phyloP scores from a whole-genome alignment of 92 coral and sea anemone species.

The Muricea muricata region DNA sequence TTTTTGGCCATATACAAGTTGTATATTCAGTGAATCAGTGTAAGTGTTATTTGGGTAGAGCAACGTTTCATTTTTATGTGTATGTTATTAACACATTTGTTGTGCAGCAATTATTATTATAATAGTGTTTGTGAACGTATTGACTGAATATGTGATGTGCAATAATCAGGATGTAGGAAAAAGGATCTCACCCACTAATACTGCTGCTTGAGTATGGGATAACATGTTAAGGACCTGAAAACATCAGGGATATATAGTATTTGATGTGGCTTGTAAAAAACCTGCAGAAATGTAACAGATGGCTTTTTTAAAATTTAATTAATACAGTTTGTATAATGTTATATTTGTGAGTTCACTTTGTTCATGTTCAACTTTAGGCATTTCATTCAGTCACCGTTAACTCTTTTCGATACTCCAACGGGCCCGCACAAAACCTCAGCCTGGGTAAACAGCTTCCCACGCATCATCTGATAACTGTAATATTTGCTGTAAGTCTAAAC shows the following conservation, averaged over 20 bases:
- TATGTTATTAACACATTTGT: neutral
- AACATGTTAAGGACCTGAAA: too few species aligned
- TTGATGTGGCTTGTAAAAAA: neutral
- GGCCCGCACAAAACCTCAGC: too few species aligned
- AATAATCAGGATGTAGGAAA: neutral
- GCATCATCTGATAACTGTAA: too few species aligned
- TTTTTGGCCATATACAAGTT: neutral
- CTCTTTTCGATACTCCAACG: too few species aligned
- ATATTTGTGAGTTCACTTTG: neutral
- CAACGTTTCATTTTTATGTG: neutral
- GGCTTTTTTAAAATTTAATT: neutral
- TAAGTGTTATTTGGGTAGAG: neutral
- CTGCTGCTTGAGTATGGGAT: too few species aligned
- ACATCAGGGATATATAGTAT: neutral
- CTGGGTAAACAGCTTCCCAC: too few species aligned
- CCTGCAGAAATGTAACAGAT: neutral
- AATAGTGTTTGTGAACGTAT: neutral
- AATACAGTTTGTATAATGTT: neutral
- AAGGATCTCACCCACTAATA: neutral
- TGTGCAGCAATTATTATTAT: neutral
- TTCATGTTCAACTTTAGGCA: neutral
- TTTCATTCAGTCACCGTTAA: neutral
- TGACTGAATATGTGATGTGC: neutral
- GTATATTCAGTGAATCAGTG: neutral
- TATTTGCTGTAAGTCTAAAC: too few species aligned